Evolutionary conservation across 2,113 vertebrate species (phyloP).

Genomic region (Callaeas wilsoni): DNA sequence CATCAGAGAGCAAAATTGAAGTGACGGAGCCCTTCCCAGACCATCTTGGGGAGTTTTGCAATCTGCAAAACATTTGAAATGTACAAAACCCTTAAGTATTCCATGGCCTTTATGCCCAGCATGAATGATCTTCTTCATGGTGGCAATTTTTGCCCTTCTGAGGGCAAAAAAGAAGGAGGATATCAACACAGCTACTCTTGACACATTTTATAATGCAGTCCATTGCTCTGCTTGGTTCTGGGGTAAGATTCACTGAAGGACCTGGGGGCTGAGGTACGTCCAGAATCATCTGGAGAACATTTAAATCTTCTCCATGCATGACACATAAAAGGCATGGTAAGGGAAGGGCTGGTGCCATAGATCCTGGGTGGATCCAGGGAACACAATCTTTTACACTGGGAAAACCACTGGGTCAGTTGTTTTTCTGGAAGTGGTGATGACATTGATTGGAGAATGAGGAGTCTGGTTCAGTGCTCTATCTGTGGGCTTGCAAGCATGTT

Average conservation of each 20-base stretch:
- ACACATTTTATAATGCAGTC: not conserved
- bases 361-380: not conserved
- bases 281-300: not conserved
- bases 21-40: not conserved
- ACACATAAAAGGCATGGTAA: not conserved
- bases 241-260: not conserved
- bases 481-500: not conserved
- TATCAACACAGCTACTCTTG: not conserved
- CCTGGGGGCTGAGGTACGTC: not conserved
- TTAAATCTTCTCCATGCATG: not conserved
- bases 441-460: not conserved
- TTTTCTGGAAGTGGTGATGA: not conserved
- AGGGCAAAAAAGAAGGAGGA: not conserved
- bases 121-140: not conserved
- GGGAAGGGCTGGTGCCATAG: not conserved
- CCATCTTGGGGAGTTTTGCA: not conserved
- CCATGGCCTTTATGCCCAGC: not conserved
- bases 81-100: not conserved
- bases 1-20: not conserved
- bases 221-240: not conserved
- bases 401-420: not conserved
- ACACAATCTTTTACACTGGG: not conserved
- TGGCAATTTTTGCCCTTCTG: not conserved
- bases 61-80: not conserved
- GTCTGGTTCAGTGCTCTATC: not conserved